phyloP scores from a whole-genome alignment of 1,140 invertebrate species.

The Aphelenchoides fujianensis region DNA sequence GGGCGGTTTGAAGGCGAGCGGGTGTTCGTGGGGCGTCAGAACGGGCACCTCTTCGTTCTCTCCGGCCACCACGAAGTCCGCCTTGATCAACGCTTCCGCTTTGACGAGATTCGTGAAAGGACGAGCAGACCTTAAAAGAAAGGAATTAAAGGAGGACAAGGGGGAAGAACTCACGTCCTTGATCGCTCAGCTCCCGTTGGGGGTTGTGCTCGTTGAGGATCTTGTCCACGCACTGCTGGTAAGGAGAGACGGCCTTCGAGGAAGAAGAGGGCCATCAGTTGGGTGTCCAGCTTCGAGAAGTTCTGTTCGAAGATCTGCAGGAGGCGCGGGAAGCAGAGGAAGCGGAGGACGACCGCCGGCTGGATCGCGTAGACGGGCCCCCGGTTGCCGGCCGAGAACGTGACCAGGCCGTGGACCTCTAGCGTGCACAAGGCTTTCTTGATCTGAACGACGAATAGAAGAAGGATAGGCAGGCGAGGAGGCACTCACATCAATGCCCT shows the following conservation, averaged over 20 bases:
- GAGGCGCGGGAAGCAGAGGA: conserved; percentile 31
- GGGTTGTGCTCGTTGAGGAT: background rate
- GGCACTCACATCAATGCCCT: background rate
- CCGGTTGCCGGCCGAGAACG: conserved; percentile 28
- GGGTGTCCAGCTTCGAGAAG: conserved; percentile 2
- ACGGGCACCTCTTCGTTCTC: conserved; percentile 8
- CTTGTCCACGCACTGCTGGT: background rate
- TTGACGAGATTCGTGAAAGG: no score
- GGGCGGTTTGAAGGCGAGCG: background rate
- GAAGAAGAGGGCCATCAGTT: background rate
- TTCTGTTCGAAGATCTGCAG: conserved; percentile 36
- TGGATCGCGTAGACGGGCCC: conserved; percentile 38
- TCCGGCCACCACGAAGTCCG: no score
- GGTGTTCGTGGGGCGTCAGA: background rate
- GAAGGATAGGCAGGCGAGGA: background rate
- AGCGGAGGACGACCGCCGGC: conserved; percentile 26
- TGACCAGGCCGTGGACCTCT: conserved; percentile 40
- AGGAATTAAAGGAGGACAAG: no score
- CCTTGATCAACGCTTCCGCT: no score
- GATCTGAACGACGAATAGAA: conserved; percentile 28
- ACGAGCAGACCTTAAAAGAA: no score
- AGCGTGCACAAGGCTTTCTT: conserved; percentile 37
- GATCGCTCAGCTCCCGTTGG: background rate
- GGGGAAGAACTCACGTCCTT: no score
- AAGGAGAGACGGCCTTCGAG: conserved; percentile 7